A percentile compares a stretch with the other conserved stretches of the same genome.
Evolutionary conservation across 2,888 invertebrate species (phyloP).

Genomic region (Scrobipalpa atriplicella): DNA sequence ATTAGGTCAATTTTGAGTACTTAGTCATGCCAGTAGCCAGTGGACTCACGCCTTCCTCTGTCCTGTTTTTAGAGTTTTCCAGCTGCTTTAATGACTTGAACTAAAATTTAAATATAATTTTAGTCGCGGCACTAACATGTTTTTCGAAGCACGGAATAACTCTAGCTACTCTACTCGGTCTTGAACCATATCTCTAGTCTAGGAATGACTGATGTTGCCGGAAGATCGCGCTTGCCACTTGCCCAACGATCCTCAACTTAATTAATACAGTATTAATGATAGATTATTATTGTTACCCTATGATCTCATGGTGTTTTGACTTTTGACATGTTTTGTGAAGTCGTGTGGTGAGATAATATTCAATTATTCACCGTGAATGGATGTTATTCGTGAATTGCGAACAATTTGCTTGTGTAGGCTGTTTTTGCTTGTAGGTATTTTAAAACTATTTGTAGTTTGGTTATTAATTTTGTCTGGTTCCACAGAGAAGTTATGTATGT

Average conservation of each 20-base stretch:
- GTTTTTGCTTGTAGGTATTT: neutral
- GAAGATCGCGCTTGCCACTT: neutral
- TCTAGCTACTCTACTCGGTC: no score
- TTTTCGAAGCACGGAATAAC: no score
- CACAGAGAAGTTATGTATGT: no score
- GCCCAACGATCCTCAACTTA: neutral
- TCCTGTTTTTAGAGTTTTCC: no score
- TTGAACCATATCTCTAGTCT: neutral
- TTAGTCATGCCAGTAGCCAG: no score
- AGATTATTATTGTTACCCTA: conserved; percentile 27
- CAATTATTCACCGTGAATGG: conserved; percentile 12
- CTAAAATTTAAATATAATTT: no score
- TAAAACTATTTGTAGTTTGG: neutral
- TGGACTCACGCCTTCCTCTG: no score
- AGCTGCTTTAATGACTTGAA: no score
- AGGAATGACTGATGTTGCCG: neutral
- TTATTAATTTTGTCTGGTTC: no score
- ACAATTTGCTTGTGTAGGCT: conserved; percentile 13
- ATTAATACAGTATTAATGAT: conserved; percentile 19
- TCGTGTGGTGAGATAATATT: neutral
- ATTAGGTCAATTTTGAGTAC: no score
- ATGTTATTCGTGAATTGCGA: neutral
- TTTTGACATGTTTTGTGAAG: conserved; percentile 34
- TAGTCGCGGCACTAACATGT: no score
- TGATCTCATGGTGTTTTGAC: conserved; percentile 28